A percentile compares a stretch with the other conserved stretches of the same genome.
These are phyloP conservation scores for Etheostoma cragini DNA, from an alignment of 2,113 vertebrate genomes.

Conservation along the genomic window DNA sequence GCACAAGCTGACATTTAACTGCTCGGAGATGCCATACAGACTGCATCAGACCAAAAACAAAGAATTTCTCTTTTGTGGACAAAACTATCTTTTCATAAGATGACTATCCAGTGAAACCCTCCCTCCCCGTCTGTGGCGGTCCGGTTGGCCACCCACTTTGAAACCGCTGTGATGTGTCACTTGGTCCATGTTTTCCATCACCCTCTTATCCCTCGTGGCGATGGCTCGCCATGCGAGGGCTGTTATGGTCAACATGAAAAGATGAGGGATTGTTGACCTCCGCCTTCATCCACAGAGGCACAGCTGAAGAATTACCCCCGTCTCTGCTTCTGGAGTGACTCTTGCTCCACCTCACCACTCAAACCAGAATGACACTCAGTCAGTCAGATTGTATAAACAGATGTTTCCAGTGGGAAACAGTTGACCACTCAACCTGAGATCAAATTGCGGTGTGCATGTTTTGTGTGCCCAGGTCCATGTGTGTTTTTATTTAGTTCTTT, in stretches of 20 bases:
- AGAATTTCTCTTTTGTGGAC: conserved; percentile 4
- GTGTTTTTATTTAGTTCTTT: conserved; percentile 41
- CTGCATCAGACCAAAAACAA: conserved; percentile 1
- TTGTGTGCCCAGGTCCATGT: conserved; percentile 33
- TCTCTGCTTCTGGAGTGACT: conserved; percentile 16
- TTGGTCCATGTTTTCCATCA: conserved; percentile 61
- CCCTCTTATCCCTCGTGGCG: conserved; percentile 50
- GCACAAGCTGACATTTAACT: conserved; percentile 9
- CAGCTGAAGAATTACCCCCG: conserved; percentile 30
- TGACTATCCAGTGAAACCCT: conserved; percentile 29
- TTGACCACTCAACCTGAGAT: conserved; percentile 36
- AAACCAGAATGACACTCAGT: conserved; percentile 42
- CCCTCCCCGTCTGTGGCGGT: not conserved
- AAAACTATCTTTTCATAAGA: conserved; percentile 42
- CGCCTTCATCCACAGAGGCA: conserved; percentile 20
- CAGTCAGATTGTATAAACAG: conserved; percentile 60
- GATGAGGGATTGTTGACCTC: conserved; percentile 57
- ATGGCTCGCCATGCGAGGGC: conserved; percentile 7
- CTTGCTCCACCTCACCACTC: conserved; percentile 31
- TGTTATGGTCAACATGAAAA: conserved; percentile 54
- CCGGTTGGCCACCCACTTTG: conserved; percentile 68
- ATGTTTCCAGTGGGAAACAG: conserved; percentile 58
- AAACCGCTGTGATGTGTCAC: conserved; percentile 57
- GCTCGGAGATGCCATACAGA: conserved; percentile 27
- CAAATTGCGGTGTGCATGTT: conserved; percentile 49